Percentiles rank a stretch among this genome's conserved stretches.
Evolutionary conservation across 1,140 invertebrate species (phyloP).

Genomic region (Phymorhynchus buccinoides): DNA sequence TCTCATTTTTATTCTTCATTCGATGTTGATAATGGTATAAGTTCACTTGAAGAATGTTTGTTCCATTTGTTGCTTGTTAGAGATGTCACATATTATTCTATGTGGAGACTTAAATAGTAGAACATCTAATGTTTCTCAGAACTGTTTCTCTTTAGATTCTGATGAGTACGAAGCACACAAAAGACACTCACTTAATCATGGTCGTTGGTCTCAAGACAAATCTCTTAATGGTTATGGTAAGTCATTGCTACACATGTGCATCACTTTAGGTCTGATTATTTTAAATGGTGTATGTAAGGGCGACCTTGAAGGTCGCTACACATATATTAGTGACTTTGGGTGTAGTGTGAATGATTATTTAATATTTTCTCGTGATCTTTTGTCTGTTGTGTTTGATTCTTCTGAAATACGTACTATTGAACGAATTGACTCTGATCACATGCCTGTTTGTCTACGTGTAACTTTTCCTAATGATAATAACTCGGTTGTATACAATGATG

Average conservation of each 20-base stretch:
- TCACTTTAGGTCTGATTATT: neutral
- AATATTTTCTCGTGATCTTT: neutral
- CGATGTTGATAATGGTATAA: neutral
- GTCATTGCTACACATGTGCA: neutral
- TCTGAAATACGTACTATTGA: neutral
- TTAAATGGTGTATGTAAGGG: slow-evolving; percentile 3
- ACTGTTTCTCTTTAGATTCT: neutral
- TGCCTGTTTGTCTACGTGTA: neutral
- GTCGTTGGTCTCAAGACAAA: neutral
- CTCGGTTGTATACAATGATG: neutral
- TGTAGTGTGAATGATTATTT: neutral
- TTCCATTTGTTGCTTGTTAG: neutral
- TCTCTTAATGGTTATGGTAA: neutral
- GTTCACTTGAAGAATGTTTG: neutral
- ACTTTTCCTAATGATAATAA: neutral
- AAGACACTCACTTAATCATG: neutral
- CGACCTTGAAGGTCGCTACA: slow-evolving; percentile 1
- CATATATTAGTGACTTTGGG: neutral
- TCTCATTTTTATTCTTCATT: neutral
- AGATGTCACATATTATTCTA: neutral
- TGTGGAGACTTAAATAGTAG: slow-evolving; percentile 1
- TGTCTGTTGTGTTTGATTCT: neutral
- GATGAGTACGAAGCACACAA: neutral
- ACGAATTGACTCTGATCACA: neutral
- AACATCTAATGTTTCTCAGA: neutral